Conservation (phyloP, 2,113 vertebrate species). For the Phalacrocorax aristotelis region DNA sequence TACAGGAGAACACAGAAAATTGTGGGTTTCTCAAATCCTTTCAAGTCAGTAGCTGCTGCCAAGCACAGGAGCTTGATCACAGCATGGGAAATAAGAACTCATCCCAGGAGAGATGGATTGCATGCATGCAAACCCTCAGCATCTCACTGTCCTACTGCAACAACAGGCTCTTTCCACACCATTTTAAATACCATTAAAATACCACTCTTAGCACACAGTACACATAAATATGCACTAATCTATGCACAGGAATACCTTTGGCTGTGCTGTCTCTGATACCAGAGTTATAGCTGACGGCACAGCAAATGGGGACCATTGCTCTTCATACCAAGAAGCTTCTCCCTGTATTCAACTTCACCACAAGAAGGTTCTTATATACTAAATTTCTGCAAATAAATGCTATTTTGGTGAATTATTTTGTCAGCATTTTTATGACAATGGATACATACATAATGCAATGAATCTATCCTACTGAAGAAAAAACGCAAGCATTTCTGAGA, state of each 20-base stretch:
- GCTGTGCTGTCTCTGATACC: neutral
- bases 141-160: neutral
- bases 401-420: neutral
- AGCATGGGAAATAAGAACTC: neutral
- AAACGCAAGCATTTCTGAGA: conserved; percentile 9
- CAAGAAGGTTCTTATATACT: neutral
- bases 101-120: neutral
- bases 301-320: neutral
- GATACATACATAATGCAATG: neutral
- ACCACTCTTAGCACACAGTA: neutral
- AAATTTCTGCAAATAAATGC: conserved; percentile 16
- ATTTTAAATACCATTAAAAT: neutral
- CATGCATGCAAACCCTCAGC: neutral
- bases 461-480: neutral
- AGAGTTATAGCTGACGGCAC: neutral
- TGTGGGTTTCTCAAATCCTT: neutral
- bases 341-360: neutral
- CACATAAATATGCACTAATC: neutral
- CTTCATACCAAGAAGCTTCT: neutral
- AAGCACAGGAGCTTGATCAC: neutral
- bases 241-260: neutral
- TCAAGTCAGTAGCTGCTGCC: neutral
- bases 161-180: neutral
- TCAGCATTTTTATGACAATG: neutral
- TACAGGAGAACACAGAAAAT: neutral